Base-by-base conservation (phyloP, 2,797 vertebrate genomes). In the Acipenser transmontanus region DNA sequence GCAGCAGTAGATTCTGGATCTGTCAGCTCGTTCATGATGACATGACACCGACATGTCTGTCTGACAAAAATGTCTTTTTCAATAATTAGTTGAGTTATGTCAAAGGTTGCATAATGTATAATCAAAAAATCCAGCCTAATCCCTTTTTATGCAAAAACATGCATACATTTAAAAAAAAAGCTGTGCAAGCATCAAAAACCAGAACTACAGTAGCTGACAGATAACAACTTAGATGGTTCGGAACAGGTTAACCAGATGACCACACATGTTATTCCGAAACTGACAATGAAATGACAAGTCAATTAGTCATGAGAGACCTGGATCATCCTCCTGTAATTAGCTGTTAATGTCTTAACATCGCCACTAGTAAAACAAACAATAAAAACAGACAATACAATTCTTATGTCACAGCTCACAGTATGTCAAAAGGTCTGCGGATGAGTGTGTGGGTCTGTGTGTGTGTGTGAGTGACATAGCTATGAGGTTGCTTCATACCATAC, bases 241-340 rank as follows among this genome's bases (percentile, higher is more conserved):
- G 54, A 50, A 20, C 7, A 17, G 8, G 49, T 48, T 50, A 56
- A 14, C 8, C 52, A 59, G 60, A 59, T 59, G 62, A 68, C 47
- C 54, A 59, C 17, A 59, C 62, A 68, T 9, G n/a, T 63, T 17
- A 59, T 63, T 68, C 62, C 17, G 47, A 13, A 13, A 17, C 59
- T 9, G 13, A 63, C 47, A 63, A 6, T 50, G 49, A 14, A 63
- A 17, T 34, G 60, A 61, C 60, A 17, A 34, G 11, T 20, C 10
- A 68, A 64, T 64, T 64, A 68, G 67, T 52, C 52, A 49, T 50
- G 57, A 68, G 63, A 59, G 61, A 50, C 50, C 20, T 63, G 51
- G 47, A 59, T 34, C 52, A 64, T 61, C 66, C 51, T 17, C 20
- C 10, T 67, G 52, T 62, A 68, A 63, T 56, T 54, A 63, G 60